Conservation (phyloP, 2,113 vertebrate genomes). For the Lasiurus cinereus region DNA sequence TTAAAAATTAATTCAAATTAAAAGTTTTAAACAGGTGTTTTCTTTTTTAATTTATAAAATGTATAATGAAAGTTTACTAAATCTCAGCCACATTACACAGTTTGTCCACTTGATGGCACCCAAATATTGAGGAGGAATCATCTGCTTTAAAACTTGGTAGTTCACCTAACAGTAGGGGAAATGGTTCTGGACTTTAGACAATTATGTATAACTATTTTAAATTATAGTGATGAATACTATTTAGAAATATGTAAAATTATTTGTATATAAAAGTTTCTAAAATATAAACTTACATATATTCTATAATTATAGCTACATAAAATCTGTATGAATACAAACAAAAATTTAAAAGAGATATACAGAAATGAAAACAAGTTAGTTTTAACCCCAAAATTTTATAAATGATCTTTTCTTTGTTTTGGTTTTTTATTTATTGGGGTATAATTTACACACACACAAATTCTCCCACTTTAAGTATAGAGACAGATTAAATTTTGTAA, state of each 20-base stretch:
- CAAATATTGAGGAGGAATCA: conserved; percentile 71
- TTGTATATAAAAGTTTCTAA: conserved; percentile 39
- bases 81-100: conserved; percentile 59
- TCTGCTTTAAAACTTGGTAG: conserved; percentile 10
- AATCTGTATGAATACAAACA: not conserved
- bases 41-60: not conserved
- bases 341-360: conserved; percentile 34
- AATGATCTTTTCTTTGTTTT: conserved; percentile 32
- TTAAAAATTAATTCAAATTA: conserved; percentile 1
- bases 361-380: conserved; percentile 15
- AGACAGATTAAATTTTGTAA: conserved; percentile 11
- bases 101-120: conserved; percentile 86
- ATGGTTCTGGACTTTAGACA: not conserved
- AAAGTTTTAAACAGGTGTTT: not conserved
- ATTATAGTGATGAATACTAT: not conserved
- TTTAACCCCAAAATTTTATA: not conserved
- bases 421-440: not conserved
- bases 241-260: conserved; percentile 18
- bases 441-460: not conserved
- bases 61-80: conserved; percentile 5
- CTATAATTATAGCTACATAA: not conserved
- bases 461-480: not conserved
- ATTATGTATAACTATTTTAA: not conserved
- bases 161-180: not conserved
- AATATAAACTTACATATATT: conserved; percentile 31